These are phyloP conservation scores for Leptodactylus fallax DNA, from an alignment of 2,797 vertebrate species.

Conservation along the genomic window DNA sequence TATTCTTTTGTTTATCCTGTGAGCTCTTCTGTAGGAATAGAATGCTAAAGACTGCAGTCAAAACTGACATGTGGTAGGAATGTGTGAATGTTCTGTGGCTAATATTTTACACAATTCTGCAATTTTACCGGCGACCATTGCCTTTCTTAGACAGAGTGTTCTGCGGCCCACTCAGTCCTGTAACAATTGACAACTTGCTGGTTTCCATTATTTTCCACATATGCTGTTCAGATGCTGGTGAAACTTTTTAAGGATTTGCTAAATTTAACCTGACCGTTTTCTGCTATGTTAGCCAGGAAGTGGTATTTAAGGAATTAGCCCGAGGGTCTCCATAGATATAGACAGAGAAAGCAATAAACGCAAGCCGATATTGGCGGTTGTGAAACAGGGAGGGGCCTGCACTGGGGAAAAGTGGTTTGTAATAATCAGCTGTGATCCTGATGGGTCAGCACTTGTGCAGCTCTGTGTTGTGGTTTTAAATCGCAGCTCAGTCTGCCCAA, in stretches of 20 bases:
- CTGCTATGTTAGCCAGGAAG: slow-evolving; percentile 10
- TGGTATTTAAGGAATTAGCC: slow-evolving; percentile 25
- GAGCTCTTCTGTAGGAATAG: background rate
- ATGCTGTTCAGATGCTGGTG: slow-evolving; percentile 2
- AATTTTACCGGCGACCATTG: background rate
- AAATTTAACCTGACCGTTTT: slow-evolving; percentile 26
- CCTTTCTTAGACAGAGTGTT: background rate
- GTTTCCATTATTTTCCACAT: slow-evolving; percentile 15
- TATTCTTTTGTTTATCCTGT: no score
- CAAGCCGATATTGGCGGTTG: background rate
- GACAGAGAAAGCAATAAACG: slow-evolving; percentile 25
- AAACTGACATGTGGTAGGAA: background rate
- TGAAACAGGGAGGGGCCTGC: background rate
- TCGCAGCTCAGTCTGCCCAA: slow-evolving; percentile 36
- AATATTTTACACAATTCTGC: background rate
- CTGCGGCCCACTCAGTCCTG: background rate
- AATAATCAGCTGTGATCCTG: slow-evolving; percentile 21
- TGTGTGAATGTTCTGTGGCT: background rate
- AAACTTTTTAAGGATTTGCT: slow-evolving; percentile 26
- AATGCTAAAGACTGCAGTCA: background rate
- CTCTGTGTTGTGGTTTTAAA: slow-evolving; percentile 41
- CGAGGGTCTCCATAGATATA: background rate
- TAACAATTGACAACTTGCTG: background rate
- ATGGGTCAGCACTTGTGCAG: slow-evolving; percentile 34
- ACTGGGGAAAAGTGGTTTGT: background rate